Base-by-base conservation (phyloP, 2,888 invertebrate genomes). In the Protula sp. region DNA sequence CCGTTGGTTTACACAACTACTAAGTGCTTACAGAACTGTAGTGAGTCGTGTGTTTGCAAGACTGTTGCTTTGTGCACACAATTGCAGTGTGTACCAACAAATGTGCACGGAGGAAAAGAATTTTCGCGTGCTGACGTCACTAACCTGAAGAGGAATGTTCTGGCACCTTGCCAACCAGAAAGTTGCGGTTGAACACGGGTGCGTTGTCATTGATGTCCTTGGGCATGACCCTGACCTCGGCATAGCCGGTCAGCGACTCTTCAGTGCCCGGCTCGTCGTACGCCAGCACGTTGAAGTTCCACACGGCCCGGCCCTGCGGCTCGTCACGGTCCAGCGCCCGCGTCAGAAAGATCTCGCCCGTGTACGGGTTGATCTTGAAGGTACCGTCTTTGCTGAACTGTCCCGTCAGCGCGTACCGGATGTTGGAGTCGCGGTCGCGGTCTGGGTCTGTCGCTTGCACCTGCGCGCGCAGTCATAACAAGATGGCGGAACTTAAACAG, bases 141-240 rank as follows among this genome's bases (percentile, higher is more conserved):
- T 72, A 72, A 85, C 87, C 86, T 72, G 92, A 91, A 19, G 92
- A 92, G 70, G 94, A 94, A 80, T 95, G 94, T 83, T 97, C 97
- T 0, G 93, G 93, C 26, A 97, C 94, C 82, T 94, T 69, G 26
- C 78, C 78, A 19, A 67, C 65, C 38, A 78, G 61, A 2, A 67
- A 63, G 26, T 63, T 70, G 19, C 64, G 61, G 45, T 70, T 72
- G 63, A 97, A 97, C 73, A 91, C 89, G n/a, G 97, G 97, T 4
- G 92, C 90, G 83, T 97, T 97, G 85, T 97, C 97, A 84, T 97
- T 97, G 79, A 95, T 94, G 82, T 95, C 95, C 82, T 93, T 93
- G 56, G 95, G 87, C 83, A 93, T 94, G 67, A 97, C 94, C 85
- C 95, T 94, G 47, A 97, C 95, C 83, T 95, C 94, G 64, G 95